Evolutionary conservation across 2,797 vertebrate species (phyloP).

Genomic region (Sternotherus odoratus): DNA sequence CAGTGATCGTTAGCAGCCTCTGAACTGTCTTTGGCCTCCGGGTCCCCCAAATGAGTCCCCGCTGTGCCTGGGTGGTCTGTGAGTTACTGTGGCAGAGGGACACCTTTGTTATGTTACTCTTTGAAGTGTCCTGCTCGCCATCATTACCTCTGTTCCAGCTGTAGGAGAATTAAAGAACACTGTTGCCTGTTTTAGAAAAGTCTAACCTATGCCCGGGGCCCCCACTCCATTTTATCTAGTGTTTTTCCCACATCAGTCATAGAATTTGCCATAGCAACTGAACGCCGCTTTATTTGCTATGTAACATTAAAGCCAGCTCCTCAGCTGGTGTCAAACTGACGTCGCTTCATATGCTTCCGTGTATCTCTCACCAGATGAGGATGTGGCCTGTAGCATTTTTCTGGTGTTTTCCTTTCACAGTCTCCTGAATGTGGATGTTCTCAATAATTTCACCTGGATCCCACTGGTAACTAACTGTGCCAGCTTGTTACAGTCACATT

Average conservation of each 20-base stretch:
- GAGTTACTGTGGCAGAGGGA: not conserved
- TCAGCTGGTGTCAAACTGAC: not conserved
- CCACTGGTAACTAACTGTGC: not conserved
- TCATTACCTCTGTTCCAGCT: not conserved
- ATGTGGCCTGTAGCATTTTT: not conserved
- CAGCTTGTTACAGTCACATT: not conserved
- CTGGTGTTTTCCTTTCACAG: not conserved
- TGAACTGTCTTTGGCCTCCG: not conserved
- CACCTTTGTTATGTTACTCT: not conserved
- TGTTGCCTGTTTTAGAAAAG: not conserved
- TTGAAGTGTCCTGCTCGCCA: not conserved
- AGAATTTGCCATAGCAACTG: not conserved
- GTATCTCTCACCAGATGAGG: fast-evolving
- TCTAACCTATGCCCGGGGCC: not conserved
- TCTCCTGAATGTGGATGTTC: not conserved
- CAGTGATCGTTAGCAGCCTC: not conserved
- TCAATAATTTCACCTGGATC: not conserved
- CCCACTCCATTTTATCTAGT: not conserved
- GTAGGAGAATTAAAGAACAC: not conserved
- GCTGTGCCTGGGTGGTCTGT: not conserved
- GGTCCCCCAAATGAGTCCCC: not conserved
- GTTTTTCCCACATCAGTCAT: not conserved
- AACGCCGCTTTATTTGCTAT: not conserved
- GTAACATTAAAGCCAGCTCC: not conserved
- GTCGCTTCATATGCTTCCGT: not conserved